phyloP scores from a whole-genome alignment of 2,888 invertebrate genomes.

The Campoplex nolae region DNA sequence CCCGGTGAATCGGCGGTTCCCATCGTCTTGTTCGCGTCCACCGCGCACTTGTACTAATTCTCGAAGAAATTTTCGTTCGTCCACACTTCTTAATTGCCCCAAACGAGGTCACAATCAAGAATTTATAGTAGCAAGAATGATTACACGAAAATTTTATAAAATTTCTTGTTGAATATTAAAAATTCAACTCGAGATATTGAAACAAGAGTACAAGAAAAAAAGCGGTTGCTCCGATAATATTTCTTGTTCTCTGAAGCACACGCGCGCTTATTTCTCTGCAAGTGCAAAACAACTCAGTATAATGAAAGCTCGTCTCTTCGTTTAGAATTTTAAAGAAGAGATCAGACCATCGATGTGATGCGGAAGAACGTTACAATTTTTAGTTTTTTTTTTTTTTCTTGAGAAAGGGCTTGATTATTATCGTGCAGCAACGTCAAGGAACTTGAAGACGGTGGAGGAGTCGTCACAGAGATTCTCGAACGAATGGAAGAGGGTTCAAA shows the following conservation, averaged over 20 bases:
- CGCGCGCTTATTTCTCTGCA: background rate
- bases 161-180: constrained; percentile 2
- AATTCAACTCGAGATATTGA: background rate
- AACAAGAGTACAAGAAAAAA: no score
- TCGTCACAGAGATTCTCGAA: constrained; percentile 62
- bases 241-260: background rate
- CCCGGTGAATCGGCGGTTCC: background rate
- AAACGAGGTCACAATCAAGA: constrained; percentile 28
- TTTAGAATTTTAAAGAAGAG: background rate
- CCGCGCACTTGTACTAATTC: background rate
- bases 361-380: background rate
- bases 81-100: constrained; percentile 5
- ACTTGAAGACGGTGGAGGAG: constrained; percentile 59
- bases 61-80: constrained; percentile 9
- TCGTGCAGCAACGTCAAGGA: constrained; percentile 10
- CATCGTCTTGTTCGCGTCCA: constrained; percentile 13
- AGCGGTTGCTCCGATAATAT: background rate
- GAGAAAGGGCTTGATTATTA: constrained; percentile 1
- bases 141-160: background rate
- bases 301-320: background rate
- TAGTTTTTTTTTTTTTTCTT: constrained; percentile 4
- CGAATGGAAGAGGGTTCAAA: background rate
- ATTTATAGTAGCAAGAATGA: constrained; percentile 4
- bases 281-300: background rate
- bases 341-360: background rate